phyloP scores from a whole-genome alignment of 2,113 vertebrate genomes.

The Abramis brama region DNA sequence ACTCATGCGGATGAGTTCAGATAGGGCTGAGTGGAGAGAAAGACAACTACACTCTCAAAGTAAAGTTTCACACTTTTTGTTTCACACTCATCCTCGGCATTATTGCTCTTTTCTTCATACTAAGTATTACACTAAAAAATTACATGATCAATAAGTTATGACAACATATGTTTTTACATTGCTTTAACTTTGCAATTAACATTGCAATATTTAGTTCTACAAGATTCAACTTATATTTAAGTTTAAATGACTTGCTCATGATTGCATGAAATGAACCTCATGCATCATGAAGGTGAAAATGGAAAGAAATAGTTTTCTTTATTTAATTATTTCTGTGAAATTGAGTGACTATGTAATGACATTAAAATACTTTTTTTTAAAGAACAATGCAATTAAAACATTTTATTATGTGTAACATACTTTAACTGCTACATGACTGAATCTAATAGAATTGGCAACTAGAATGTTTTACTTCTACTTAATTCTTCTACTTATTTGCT shows the following conservation, averaged over 20 bases:
- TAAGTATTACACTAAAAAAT: not conserved
- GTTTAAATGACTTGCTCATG: no score
- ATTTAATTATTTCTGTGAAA: not conserved
- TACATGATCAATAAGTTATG: not conserved
- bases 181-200: no score
- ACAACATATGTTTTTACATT: no score
- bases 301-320: not conserved
- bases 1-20: slow-evolving; percentile 1
- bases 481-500: not conserved
- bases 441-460: not conserved
- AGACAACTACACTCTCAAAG: not conserved
- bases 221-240: no score
- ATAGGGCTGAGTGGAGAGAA: slow-evolving; percentile 4
- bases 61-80: not conserved
- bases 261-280: not conserved
- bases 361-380: not conserved
- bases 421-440: not conserved
- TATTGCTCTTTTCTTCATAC: not conserved
- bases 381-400: not conserved
- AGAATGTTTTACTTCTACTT: not conserved
- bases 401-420: not conserved
- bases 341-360: not conserved
- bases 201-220: no score
- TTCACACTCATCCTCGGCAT: not conserved
- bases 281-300: not conserved